Evolutionary conservation across 2,113 vertebrate species (phyloP), one percentile per base, ranked within the genome.

Genomic region (Nettapus auritus): DNA sequence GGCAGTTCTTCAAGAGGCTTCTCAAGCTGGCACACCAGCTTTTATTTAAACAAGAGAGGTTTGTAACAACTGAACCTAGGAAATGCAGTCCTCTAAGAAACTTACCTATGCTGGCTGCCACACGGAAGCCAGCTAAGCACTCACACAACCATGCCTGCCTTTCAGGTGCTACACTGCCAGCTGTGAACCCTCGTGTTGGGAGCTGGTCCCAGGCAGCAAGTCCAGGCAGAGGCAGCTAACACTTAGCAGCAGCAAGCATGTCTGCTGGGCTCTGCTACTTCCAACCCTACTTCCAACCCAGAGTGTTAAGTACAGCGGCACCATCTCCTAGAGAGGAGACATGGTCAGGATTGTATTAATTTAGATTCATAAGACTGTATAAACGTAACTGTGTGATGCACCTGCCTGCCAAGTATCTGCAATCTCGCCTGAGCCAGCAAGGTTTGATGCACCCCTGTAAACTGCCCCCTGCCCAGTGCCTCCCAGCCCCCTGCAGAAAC

Each of bases 111-210:
- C 28, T 40, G 26, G 22, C 40, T 74, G 31, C 31, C 38, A 55
- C 34, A 13, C 11, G 79, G 46, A 75, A 79, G 31, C 46, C 50
- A 91, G 8, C 10, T 31, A 18, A 44, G 17, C 42, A 18, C 42
- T 44, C 42, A 69, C 38, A 48, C 36, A 59, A 13, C 31, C 42
- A 17, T 44, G 42, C 15, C 42, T 2, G 1, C 22, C 64, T 67
- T 82, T 34, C n/a, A 80, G 36, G 29, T 29, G 19, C 36, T 59
- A 36, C 25, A 33, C 6, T 67, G 28, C 38, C 23, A 48, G 57
- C 7, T 0, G 0, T 17, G 53, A 89, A 44, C 42, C 42, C 42
- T 44, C 42, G 16, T 44, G 16, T 44, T 44, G 42, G 42, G 36
- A 88, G 29, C 19, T 34, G 55, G 28, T 55, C 42, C 28, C 31